Evolutionary conservation across 2,797 vertebrate genomes (phyloP), one percentile per base, ranked within the genome.

Genomic region (Pelochelys cantorii): DNA sequence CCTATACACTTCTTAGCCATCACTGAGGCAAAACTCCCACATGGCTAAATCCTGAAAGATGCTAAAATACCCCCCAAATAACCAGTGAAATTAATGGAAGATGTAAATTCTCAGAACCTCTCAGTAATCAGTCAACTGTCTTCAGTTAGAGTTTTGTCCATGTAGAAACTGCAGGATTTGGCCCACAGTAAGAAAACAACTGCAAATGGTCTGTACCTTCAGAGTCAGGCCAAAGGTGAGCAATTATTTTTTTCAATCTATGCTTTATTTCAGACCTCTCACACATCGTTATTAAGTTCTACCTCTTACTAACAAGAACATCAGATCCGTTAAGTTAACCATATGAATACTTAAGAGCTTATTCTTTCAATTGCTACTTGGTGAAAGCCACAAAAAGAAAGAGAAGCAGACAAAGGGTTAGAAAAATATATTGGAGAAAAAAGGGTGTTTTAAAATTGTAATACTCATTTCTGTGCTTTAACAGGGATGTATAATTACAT

Each of bases 341-440:
- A 81, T 83, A 42, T 87, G 65, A 88, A 89, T 93, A 91, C 82
- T 93, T 88, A 80, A 90, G 59, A n/a, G 80, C 83, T 90, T 62
- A 0, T 14, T 68, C 81, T 90, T 90, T 34, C 2, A 81, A 83
- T 2, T 5, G 15, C 0, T 2, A 48, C 92, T 68, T 80, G 60
- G 52, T 78, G 78, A 48, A 86, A 87, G 68, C 20, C 27, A 1
- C 3, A 9, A 53, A 42, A 37, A 0, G 14, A 0, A 22, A 77
- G 48, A 14, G 7, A 85, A 84, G 59, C 4, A 37, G 65, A 0
- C 25, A 81, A 86, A 85, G 81, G 1, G 53, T 57, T 75, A 14
- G 60, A 8, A 57, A 78, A 57, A 90, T 82, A 60, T 78, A 90
- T 23, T 81, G 34, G 20, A 8, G 8, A 59, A 86, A 87, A 93